Base-by-base conservation (phyloP, 2,113 vertebrate species). In the Antigone vipio region DNA sequence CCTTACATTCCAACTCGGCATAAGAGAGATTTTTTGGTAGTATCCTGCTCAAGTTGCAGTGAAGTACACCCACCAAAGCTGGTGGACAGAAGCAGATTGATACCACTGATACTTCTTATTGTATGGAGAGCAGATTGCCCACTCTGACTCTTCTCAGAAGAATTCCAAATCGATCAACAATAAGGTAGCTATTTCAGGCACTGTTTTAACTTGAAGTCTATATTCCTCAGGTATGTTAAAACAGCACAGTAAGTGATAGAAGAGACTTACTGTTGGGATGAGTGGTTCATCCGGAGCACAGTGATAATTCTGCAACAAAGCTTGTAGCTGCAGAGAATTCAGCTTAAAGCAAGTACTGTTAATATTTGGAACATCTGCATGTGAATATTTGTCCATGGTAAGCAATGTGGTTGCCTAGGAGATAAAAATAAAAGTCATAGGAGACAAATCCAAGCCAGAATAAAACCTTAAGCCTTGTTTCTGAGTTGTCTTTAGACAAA, bases 261-360 rank as follows among this genome's bases (percentile, higher is more conserved):
- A 47, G 10, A 44, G 77, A 98, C 99, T 98, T 96, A 99, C 99
- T 63, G 99, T 98, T 14, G 99, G 99, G 85, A 99, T 99, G 92
- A 99, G 99, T 14, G 99, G 99, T 98, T 99, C 99, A 38, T 99
- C 99, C 2, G 99, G 99, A 42, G 99, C 99, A 95, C 99, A 99
- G 97, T 99, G 99, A 89, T 99, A 99, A 97, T 99, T 99, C 93
- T 98, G 99, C 96, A 99, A 94, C 84, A 99, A 97, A 67, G 99
- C 99, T 47, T 99, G 98, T 4, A 99, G 98, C 89, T 99, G 99
- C 94, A 99, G 97, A 11, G 99, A 99, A 97, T 99, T 99, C 92
- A 99, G 97, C 96, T 99, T 99, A 96, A 99, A 99, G 98, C 99
- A 99, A 91, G 99, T 99, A 97, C 99, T 99, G 93, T 99, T 99